These are phyloP conservation scores for Panagrolaimus sp. DNA, from an alignment of 1,140 invertebrate species.

Conservation along the genomic window DNA sequence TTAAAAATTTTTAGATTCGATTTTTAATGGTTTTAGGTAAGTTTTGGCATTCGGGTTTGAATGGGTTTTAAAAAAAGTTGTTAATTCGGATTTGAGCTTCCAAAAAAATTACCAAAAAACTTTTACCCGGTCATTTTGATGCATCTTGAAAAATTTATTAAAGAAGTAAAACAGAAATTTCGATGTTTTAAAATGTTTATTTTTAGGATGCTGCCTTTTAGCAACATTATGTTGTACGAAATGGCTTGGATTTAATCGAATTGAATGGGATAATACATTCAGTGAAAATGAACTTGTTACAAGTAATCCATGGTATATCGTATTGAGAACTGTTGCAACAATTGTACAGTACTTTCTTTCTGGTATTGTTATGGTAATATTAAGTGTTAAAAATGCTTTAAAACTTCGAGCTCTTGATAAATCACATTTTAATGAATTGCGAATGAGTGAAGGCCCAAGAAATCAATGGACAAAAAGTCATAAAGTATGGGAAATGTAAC, in stretches of 20 bases:
- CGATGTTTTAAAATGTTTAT: no score
- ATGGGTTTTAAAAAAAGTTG: no score
- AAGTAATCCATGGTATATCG: conserved; percentile 19
- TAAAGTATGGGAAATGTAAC: conserved; percentile 20
- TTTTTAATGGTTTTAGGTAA: not conserved
- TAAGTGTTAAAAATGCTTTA: conserved; percentile 21
- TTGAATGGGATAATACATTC: not conserved
- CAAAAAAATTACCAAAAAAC: no score
- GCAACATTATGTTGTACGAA: not conserved
- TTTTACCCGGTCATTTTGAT: no score
- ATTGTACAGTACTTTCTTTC: conserved; percentile 32
- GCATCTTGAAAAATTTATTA: no score
- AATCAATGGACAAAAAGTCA: conserved; percentile 31
- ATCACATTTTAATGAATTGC: conserved; percentile 28
- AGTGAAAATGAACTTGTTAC: conserved; percentile 20
- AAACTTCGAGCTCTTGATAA: conserved; percentile 28
- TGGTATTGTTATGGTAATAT: conserved; percentile 31
- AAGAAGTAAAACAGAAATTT: no score
- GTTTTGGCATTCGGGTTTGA: no score
- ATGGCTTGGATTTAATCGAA: conserved; percentile 7
- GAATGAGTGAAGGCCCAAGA: conserved; percentile 27
- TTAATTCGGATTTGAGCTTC: no score
- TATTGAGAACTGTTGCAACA: conserved; percentile 23
- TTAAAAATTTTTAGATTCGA: conserved; percentile 6
- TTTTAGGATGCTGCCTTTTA: not conserved